Percentiles rank a stretch among this genome's conserved stretches.
These are phyloP conservation scores for Caenorhabditis sp. DNA, from an alignment of 2,888 invertebrate species.

Conservation along the genomic window DNA sequence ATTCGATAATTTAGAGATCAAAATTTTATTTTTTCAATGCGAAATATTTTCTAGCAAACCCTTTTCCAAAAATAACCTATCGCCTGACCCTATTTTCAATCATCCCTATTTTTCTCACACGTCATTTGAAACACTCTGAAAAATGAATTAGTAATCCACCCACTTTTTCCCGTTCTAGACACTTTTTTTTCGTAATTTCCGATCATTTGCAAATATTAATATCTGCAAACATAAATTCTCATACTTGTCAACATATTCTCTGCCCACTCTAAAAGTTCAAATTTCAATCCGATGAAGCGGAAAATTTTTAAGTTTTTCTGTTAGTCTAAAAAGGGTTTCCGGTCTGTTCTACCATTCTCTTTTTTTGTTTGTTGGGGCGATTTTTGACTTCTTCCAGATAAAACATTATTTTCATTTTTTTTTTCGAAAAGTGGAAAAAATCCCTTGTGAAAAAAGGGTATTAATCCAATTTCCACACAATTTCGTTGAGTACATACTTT, in stretches of 20 bases:
- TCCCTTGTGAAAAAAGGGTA: not conserved
- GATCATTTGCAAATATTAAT: not conserved
- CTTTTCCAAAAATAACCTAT: too few species aligned
- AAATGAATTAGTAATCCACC: not conserved
- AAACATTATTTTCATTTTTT: too few species aligned
- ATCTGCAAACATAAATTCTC: not conserved
- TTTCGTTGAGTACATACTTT: not conserved
- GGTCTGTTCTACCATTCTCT: not conserved
- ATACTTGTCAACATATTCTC: not conserved
- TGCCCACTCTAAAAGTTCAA: slow-evolving; percentile 6
- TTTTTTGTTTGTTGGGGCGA: not conserved
- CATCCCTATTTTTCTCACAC: too few species aligned
- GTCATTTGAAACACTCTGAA: not conserved
- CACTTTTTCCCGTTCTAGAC: slow-evolving; percentile 7
- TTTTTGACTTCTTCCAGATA: not conserved
- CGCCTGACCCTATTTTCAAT: too few species aligned
- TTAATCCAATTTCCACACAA: not conserved
- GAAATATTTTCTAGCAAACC: too few species aligned
- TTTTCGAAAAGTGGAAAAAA: not conserved
- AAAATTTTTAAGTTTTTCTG: slow-evolving; percentile 16
- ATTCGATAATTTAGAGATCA: too few species aligned
- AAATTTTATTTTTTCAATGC: too few species aligned
- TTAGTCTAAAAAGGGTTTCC: slow-evolving; percentile 1
- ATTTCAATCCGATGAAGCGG: slow-evolving; percentile 10
- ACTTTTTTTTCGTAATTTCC: not conserved